phyloP scores from a whole-genome alignment of 2,797 vertebrate species.

The Mareca penelope region DNA sequence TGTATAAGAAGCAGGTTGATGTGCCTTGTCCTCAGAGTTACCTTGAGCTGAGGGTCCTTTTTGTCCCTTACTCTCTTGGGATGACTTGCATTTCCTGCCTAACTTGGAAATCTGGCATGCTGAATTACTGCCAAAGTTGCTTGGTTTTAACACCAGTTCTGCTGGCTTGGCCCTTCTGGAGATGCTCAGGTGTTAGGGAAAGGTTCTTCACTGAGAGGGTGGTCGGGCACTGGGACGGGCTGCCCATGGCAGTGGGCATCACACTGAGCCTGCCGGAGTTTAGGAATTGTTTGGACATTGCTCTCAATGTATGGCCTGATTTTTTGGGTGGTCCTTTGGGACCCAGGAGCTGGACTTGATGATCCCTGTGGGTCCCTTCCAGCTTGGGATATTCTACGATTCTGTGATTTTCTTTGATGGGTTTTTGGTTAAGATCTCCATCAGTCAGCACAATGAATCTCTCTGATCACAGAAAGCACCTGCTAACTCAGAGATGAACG shows the following conservation, averaged over 20 bases:
- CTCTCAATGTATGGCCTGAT: no score
- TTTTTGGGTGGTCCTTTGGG: no score
- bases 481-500: background rate
- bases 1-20: background rate
- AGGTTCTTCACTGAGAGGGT: no score
- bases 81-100: background rate
- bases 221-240: no score
- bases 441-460: background rate
- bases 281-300: no score
- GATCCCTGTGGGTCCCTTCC: no score
- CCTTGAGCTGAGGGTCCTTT: background rate
- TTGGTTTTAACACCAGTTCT: background rate
- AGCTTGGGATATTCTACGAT: no score
- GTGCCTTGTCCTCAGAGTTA: background rate
- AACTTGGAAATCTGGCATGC: background rate
- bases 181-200: background rate
- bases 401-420: background rate
- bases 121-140: background rate
- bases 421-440: background rate
- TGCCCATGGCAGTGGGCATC: no score
- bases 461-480: background rate
- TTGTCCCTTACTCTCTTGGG: background rate
- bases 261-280: no score
- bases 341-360: no score
- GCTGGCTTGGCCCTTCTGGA: background rate